Conservation (phyloP, 35 echinoderm and acorn worm genomes). For the Heliocidaris erythrogramma region DNA sequence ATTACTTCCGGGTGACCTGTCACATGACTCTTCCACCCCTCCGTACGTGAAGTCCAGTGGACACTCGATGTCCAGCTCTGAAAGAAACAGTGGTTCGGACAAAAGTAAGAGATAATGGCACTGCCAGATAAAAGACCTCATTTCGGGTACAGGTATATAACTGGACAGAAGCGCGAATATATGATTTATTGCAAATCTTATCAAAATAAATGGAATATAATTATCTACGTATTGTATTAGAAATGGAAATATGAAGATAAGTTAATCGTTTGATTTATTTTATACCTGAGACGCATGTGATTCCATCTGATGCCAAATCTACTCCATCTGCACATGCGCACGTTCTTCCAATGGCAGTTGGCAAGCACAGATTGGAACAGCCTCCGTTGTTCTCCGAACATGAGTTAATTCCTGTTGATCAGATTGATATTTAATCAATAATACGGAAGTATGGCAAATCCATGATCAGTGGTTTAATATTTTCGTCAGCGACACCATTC, state of each 20-base stretch:
- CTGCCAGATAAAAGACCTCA: too few relatives aligned
- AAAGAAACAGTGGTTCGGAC: not conserved
- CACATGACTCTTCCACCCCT: slow-evolving; percentile 28
- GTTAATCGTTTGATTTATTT: too few relatives aligned
- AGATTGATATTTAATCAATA: not conserved
- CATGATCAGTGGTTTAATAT: too few relatives aligned
- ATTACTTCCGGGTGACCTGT: slow-evolving; percentile 27
- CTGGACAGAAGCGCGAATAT: too few relatives aligned
- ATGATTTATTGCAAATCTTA: too few relatives aligned
- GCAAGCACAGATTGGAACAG: slow-evolving; percentile 82
- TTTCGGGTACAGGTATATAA: too few relatives aligned
- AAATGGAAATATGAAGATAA: too few relatives aligned
- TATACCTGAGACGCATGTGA: slow-evolving; percentile 27
- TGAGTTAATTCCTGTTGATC: slow-evolving; percentile 51
- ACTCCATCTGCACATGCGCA: slow-evolving; percentile 74
- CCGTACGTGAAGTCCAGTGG: not conserved
- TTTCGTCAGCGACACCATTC: too few relatives aligned
- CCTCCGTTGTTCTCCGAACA: slow-evolving; percentile 81
- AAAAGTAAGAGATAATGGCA: too few relatives aligned
- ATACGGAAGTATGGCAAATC: too few relatives aligned
- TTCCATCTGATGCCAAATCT: slow-evolving; percentile 44
- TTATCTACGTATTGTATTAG: too few relatives aligned
- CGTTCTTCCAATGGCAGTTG: slow-evolving; percentile 51
- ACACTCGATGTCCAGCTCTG: not conserved
- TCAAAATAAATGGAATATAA: too few relatives aligned